phyloP scores from a whole-genome alignment of 2,797 vertebrate species.

The Paedocypris micromegethes region DNA sequence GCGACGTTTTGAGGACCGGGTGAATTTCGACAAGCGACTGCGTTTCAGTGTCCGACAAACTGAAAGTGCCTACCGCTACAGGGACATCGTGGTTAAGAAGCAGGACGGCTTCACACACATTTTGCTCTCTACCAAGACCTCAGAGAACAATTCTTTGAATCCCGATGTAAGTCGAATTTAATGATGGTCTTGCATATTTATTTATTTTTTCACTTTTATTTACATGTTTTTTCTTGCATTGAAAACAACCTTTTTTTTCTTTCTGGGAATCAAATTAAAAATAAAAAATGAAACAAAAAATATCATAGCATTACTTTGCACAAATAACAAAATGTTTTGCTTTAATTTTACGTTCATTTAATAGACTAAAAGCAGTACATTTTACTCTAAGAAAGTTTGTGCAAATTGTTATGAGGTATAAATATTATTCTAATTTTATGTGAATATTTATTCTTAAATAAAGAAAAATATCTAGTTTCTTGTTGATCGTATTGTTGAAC shows the following conservation, averaged over 20 bases:
- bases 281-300: no score
- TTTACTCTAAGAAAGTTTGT: no score
- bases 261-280: no score
- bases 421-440: no score
- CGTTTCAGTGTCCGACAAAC: slow-evolving; percentile 94
- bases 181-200: neutral
- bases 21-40: slow-evolving; percentile 88
- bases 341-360: no score
- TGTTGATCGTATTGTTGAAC: no score
- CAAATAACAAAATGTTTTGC: no score
- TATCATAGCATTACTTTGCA: no score
- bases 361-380: no score
- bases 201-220: neutral
- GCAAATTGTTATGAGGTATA: no score
- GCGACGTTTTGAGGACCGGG: slow-evolving; percentile 82
- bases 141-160: slow-evolving; percentile 92
- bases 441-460: no score
- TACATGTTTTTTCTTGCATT: neutral
- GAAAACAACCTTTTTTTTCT: neutral
- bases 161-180: slow-evolving; percentile 80
- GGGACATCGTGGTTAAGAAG: slow-evolving; percentile 94
- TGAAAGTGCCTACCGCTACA: slow-evolving; percentile 92
- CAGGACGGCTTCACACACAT: slow-evolving; percentile 97
- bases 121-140: slow-evolving; percentile 92
- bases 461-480: no score